Evolutionary conservation across 2,113 vertebrate genomes (phyloP), one percentile per base, ranked within the genome.

Genomic region (Urocynchramus pylzowi): DNA sequence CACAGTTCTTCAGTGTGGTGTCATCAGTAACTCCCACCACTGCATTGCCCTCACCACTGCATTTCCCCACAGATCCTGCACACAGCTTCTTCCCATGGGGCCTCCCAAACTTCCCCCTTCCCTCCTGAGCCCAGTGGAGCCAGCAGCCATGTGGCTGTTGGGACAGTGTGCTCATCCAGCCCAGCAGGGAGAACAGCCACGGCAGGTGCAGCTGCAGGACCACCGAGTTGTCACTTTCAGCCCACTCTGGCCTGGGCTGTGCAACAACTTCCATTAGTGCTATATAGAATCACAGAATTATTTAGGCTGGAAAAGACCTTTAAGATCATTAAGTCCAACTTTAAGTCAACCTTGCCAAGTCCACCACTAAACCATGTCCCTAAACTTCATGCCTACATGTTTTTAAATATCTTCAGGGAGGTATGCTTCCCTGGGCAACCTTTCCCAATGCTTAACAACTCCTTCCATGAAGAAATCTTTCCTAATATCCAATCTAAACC

Each of bases 151-250:
- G 15, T 61, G 31, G 37, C 56, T 31, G 47, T 39, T 0, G 0
- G 63, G 27, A 27, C 30, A 13, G n/a, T 0, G 1, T 0, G 1
- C 13, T n/a, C 1, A 0, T 41, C 35, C 63, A 68, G 37, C 10
- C 68, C 64, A 33, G 44, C 16, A 20, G 49, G 2, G 2, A 35
- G 21, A 21, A 52, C 18, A 53, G 23, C 50, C 4, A 17, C 0
- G 1, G 35, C 30, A 27, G 15, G 14, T 0, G 0, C 6, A 71
- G 31, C 19, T 11, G 31, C 9, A 47, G 60, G 30, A 39, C 41
- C 65, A 37, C 15, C 0, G 1, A 26, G 41, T 13, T 6, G 0
- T 9, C 8, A 10, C 65, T 10, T 69, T 37, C 60, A 65, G 65
- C 35, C 19, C 61, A 45, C 16, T 2, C 10, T 4, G 1, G 13